Evolutionary conservation across 2,888 invertebrate species (phyloP).

Genomic region (Epinotia ramella): DNA sequence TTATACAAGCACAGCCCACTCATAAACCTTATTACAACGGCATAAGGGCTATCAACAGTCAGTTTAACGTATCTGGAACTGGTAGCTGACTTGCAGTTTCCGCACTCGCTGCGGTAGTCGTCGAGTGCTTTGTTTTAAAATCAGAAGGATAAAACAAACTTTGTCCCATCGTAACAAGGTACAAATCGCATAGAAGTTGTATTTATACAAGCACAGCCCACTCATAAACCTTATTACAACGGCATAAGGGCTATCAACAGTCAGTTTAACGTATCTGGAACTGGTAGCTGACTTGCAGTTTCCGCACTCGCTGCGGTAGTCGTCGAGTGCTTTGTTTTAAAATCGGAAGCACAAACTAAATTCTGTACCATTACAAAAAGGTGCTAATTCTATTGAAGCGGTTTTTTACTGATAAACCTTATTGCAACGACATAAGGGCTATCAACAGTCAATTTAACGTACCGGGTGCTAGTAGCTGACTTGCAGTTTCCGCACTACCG

Average conservation of each 20-base stretch:
- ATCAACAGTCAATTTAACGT: background rate
- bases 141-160: no score
- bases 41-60: background rate
- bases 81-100: slow-evolving; percentile 92
- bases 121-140: no score
- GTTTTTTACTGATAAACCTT: background rate
- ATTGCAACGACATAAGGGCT: background rate
- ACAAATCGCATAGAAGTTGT: no score
- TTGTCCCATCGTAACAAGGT: no score
- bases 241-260: background rate
- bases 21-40: background rate
- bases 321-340: slow-evolving; percentile 72
- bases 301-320: slow-evolving; percentile 93
- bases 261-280: slow-evolving; percentile 75
- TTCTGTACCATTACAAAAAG: no score
- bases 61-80: slow-evolving; percentile 82
- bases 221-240: background rate
- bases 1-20: no score
- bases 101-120: slow-evolving; percentile 93
- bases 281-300: slow-evolving; percentile 92
- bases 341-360: no score
- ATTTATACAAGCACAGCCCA: no score
- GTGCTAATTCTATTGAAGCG: no score
- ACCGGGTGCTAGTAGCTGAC: slow-evolving; percentile 89
- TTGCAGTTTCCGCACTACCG: slow-evolving; percentile 95